Percentiles rank a stretch among this genome's conserved stretches.
phyloP scores from a whole-genome alignment of 2,888 invertebrate species.

The Acrobeloides nanus region DNA sequence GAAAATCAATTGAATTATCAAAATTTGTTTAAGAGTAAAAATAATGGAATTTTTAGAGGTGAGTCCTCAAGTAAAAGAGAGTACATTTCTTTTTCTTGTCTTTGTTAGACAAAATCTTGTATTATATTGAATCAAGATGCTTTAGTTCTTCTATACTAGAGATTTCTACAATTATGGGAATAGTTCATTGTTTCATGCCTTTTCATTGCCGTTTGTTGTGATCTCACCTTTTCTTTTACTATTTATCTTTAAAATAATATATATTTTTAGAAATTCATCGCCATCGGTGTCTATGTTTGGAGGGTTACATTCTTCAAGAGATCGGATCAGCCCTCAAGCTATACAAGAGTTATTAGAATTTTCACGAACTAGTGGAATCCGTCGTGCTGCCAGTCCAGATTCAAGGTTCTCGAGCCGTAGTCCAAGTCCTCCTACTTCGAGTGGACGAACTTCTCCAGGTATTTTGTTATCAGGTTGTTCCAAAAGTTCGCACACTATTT shows the following conservation, averaged over 20 bases:
- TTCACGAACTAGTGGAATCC: constrained; percentile 31
- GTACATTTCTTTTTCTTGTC: too few species aligned
- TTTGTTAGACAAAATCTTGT: too few species aligned
- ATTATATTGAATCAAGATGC: too few species aligned
- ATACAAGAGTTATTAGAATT: constrained; percentile 51
- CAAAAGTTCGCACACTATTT: constrained; percentile 2
- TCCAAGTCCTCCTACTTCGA: constrained; percentile 43
- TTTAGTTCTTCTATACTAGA: too few species aligned
- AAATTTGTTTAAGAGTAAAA: too few species aligned
- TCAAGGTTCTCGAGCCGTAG: constrained; percentile 44
- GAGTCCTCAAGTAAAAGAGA: too few species aligned
- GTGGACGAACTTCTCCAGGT: constrained; percentile 23
- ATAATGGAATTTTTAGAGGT: too few species aligned
- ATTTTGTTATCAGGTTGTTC: constrained; percentile 8
- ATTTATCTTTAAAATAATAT: too few species aligned
- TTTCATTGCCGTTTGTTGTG: not conserved
- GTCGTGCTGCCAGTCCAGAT: constrained; percentile 48
- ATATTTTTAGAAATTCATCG: constrained; percentile 47
- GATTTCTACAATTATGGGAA: too few species aligned
- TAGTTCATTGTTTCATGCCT: not conserved
- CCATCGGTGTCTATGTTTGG: constrained; percentile 52
- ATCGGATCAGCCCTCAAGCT: constrained; percentile 48
- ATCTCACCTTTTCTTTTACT: not conserved
- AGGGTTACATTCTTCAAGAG: constrained; percentile 28
- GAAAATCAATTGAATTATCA: too few species aligned